A percentile compares a stretch with the other conserved stretches of the same genome.
Conservation (phyloP, 2,113 vertebrate genomes). For the Ochotona curzoniae region DNA sequence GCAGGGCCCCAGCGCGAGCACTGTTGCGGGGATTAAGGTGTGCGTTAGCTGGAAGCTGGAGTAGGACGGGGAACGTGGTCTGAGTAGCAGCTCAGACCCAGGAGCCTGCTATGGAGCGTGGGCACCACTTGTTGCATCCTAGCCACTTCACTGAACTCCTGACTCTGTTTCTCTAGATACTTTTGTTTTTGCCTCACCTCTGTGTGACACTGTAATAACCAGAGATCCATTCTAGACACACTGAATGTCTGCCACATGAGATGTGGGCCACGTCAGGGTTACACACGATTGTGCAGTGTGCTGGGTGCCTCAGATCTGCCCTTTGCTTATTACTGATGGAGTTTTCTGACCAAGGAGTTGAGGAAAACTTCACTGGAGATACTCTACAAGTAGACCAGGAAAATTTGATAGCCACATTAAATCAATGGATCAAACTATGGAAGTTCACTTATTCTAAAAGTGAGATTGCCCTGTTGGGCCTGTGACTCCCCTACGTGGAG, state of each 20-base stretch:
- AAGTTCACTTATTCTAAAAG: background rate
- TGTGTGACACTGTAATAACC: background rate
- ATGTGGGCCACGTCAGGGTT: too few species aligned
- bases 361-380: background rate
- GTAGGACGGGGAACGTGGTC: too few species aligned
- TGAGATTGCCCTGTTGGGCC: background rate
- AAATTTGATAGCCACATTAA: conserved; percentile 48
- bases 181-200: background rate
- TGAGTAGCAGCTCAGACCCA: too few species aligned
- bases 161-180: background rate
- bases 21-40: too few species aligned
- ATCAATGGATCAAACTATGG: background rate
- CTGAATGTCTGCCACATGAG: background rate
- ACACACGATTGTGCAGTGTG: background rate
- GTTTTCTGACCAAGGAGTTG: background rate
- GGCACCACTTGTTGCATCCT: too few species aligned
- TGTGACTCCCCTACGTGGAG: background rate
- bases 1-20: too few species aligned
- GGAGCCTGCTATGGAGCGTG: too few species aligned
- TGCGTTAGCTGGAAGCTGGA: too few species aligned
- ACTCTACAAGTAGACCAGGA: background rate
- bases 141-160: too few species aligned
- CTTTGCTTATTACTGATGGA: background rate
- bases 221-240: background rate
- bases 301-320: background rate